A percentile compares a stretch with the other conserved stretches of the same genome.
phyloP scores from a whole-genome alignment of 1,140 invertebrate genomes.

The Linepithema humile region DNA sequence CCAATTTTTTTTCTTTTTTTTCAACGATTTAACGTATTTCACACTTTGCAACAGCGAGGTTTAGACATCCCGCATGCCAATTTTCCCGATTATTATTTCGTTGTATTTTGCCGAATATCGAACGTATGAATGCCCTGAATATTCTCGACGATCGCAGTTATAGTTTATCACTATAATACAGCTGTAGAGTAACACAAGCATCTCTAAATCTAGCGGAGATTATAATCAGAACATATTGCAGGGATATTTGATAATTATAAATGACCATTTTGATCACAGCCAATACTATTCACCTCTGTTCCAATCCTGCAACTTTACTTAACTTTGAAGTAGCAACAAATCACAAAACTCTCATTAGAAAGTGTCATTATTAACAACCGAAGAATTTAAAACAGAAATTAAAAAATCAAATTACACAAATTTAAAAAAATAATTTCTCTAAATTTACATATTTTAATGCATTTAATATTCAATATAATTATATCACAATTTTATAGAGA shows the following conservation, averaged over 20 bases:
- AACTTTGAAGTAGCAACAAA: not conserved
- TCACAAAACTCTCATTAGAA: not conserved
- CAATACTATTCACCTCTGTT: not conserved
- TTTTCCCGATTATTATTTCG: slow-evolving; percentile 44
- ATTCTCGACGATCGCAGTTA: slow-evolving; percentile 17
- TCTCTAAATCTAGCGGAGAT: slow-evolving; percentile 21
- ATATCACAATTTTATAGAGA: not conserved
- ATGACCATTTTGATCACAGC: not conserved
- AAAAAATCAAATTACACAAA: not conserved
- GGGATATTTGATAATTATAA: slow-evolving; percentile 11
- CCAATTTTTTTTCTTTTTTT: slow-evolving; percentile 39
- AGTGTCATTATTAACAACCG: not conserved
- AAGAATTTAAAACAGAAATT: not conserved
- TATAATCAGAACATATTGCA: not conserved
- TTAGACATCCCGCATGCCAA: slow-evolving; percentile 37
- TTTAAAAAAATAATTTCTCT: not conserved
- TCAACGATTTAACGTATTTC: slow-evolving; percentile 44
- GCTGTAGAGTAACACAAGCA: not conserved
- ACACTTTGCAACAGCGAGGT: slow-evolving; percentile 46
- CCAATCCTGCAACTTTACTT: not conserved
- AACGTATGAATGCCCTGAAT: slow-evolving; percentile 16
- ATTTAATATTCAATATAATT: not conserved
- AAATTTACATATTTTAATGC: not conserved
- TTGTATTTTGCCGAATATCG: slow-evolving; percentile 23
- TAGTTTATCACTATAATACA: slow-evolving; percentile 44